A percentile compares a stretch with the other conserved stretches of the same genome.
phyloP scores from a whole-genome alignment of 2,888 invertebrate species.

The Nomada flava region DNA sequence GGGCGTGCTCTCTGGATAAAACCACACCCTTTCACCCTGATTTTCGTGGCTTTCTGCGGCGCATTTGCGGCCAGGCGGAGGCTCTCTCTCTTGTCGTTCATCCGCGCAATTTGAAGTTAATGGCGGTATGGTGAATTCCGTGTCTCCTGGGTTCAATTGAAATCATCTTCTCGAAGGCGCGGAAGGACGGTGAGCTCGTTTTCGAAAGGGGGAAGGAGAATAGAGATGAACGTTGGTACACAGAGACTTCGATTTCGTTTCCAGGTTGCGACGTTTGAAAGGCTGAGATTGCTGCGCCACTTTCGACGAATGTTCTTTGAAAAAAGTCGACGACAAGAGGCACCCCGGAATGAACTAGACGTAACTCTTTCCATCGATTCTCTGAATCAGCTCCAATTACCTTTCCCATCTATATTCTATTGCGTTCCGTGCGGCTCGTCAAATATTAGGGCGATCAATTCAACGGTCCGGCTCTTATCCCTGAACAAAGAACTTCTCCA shows the following conservation, averaged over 20 bases:
- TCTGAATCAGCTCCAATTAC: constrained; percentile 32
- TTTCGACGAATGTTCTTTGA: constrained; percentile 54
- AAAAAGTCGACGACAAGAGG: constrained; percentile 46
- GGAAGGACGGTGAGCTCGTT: constrained; percentile 8
- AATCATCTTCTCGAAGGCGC: not conserved
- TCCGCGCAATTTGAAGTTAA: constrained; percentile 68
- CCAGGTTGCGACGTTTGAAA: constrained; percentile 13
- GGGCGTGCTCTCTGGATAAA: constrained; percentile 49
- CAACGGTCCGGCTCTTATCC: not conserved
- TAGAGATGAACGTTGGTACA: constrained; percentile 5
- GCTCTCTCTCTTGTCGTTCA: constrained; percentile 42
- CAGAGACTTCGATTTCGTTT: constrained; percentile 39
- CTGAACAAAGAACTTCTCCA: not conserved
- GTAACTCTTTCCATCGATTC: constrained; percentile 39
- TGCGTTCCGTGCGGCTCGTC: constrained; percentile 8
- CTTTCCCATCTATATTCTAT: constrained; percentile 37
- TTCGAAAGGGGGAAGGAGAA: not conserved
- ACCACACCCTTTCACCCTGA: constrained; percentile 59
- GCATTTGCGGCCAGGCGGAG: constrained; percentile 55
- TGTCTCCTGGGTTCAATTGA: constrained; percentile 31
- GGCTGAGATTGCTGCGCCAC: constrained; percentile 37
- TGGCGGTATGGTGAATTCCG: constrained; percentile 62
- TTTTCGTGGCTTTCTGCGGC: constrained; percentile 58
- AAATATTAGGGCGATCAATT: constrained; percentile 23
- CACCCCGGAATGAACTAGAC: constrained; percentile 29